Percentiles rank a stretch among this genome's conserved stretches.
These are phyloP conservation scores for Blomia tropicalis DNA, from an alignment of 2,888 invertebrate genomes.

Conservation along the genomic window DNA sequence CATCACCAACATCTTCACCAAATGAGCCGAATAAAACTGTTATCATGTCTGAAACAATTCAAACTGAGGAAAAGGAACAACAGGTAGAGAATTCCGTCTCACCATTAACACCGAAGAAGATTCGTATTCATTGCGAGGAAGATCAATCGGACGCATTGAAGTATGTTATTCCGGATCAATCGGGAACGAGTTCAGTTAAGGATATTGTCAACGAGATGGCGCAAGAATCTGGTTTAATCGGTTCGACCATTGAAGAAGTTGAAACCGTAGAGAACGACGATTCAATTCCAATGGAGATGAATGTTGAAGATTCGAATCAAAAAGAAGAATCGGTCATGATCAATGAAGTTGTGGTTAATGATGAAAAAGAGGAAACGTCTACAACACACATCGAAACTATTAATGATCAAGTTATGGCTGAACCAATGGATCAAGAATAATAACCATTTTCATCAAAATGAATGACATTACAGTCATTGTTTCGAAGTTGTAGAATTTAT, in stretches of 20 bases:
- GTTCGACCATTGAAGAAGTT: too few species aligned
- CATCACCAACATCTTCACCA: neutral
- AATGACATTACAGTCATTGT: too few species aligned
- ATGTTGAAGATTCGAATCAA: neutral
- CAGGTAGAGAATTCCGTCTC: too few species aligned
- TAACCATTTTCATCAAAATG: too few species aligned
- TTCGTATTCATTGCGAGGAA: neutral
- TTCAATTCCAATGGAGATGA: neutral
- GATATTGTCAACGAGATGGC: neutral
- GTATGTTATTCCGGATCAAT: neutral
- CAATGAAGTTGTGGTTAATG: neutral
- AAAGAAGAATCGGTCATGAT: neutral
- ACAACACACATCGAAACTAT: too few species aligned
- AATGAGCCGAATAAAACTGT: too few species aligned
- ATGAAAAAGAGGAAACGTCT: neutral
- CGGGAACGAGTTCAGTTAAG: neutral
- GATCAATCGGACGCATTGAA: neutral
- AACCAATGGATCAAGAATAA: slow-evolving; percentile 1
- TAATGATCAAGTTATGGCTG: neutral
- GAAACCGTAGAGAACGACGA: neutral
- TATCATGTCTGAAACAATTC: neutral
- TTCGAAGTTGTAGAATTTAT: too few species aligned
- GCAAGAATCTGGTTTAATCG: neutral
- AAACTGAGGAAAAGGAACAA: neutral
- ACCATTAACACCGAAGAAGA: neutral